Evolutionary conservation across 2,888 invertebrate genomes (phyloP).

Genomic region (Sylvicola fuscatus): DNA sequence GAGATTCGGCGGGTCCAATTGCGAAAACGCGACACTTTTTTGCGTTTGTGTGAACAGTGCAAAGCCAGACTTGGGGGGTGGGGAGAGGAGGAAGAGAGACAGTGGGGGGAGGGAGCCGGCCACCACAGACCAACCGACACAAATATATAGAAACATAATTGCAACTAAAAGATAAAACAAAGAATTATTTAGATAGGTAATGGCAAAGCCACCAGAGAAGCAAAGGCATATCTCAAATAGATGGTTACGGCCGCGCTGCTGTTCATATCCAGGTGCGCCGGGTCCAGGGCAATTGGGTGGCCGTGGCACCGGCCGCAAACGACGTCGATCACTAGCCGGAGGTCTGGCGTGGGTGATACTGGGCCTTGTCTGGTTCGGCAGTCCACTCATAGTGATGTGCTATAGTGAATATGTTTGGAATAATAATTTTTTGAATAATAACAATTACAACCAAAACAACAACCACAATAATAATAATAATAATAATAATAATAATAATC

Average conservation of each 20-base stretch:
- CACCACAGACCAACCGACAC: too few species aligned
- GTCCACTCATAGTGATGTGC: slow-evolving; percentile 1
- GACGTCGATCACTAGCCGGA: slow-evolving; percentile 2
- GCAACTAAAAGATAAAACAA: slow-evolving; percentile 1
- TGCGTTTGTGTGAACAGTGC: too few species aligned
- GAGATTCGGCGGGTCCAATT: too few species aligned
- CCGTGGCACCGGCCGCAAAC: slow-evolving; percentile 1
- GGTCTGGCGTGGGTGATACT: slow-evolving; percentile 2
- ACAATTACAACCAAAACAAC: too few species aligned
- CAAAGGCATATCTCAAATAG: background rate
- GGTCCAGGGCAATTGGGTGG: slow-evolving; percentile 1
- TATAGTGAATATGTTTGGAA: too few species aligned
- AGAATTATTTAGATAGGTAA: slow-evolving; percentile 1
- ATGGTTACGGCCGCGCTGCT: slow-evolving; percentile 1
- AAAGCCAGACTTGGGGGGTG: too few species aligned
- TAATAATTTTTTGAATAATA: too few species aligned
- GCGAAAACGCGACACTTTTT: too few species aligned
- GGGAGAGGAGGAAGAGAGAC: too few species aligned
- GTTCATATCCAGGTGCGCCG: slow-evolving; percentile 3
- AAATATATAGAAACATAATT: too few species aligned
- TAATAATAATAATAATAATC: slow-evolving; percentile 3
- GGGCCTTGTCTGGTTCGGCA: slow-evolving; percentile 2
- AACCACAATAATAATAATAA: background rate
- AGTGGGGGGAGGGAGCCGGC: too few species aligned
- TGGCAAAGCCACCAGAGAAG: slow-evolving; percentile 2